Conservation (phyloP, 92 coral and sea anemone genomes). For the Diadumene lineata region DNA sequence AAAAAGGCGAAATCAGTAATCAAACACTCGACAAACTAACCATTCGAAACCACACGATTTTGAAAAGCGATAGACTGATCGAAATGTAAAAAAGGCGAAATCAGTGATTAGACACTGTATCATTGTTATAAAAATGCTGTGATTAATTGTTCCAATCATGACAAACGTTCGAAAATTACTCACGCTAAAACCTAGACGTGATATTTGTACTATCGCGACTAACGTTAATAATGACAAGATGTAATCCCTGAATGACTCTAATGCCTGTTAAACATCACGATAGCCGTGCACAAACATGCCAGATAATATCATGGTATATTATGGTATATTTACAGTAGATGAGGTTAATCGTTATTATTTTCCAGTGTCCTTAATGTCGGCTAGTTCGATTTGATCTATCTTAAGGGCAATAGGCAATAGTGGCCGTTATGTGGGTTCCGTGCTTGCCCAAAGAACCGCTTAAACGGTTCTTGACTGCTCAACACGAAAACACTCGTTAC, state of each 20-base stretch:
- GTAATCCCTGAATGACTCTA: background rate
- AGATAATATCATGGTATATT: no score
- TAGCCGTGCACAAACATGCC: background rate
- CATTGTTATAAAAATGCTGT: background rate
- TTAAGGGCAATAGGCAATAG: no score
- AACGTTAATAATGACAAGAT: background rate
- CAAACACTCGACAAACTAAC: no score
- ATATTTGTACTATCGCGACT: background rate
- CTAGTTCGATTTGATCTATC: no score
- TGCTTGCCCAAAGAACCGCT: background rate
- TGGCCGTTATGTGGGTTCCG: background rate
- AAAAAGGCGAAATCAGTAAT: no score
- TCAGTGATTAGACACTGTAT: no score
- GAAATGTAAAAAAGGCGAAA: no score
- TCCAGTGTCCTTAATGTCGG: no score
- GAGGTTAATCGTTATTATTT: no score
- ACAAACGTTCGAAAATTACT: background rate
- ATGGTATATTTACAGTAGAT: background rate
- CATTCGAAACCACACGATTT: no score
- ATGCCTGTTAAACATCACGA: background rate
- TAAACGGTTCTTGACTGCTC: background rate
- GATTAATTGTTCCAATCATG: background rate
- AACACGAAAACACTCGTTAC: conserved; percentile 5
- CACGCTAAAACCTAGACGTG: background rate
- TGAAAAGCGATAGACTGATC: no score